Evolutionary conservation across 2,888 invertebrate genomes (phyloP), one percentile per base, ranked within the genome.

Genomic region (Neria commutata): DNA sequence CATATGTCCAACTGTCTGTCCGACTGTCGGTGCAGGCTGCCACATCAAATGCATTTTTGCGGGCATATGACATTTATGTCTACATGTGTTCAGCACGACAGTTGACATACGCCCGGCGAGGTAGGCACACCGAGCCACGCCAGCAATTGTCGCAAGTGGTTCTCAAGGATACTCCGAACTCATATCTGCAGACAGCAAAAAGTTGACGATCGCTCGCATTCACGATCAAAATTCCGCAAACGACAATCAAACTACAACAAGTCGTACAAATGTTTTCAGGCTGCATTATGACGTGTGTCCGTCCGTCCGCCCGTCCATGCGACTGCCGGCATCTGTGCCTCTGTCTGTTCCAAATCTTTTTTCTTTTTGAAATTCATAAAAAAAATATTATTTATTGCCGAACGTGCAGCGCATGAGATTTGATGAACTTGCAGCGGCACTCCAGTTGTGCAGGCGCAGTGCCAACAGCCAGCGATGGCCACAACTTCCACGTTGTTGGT

Each of bases 31-130:
- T 21, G 19, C 3, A 4, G 19, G 4, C 42, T 17, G 21, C 14
- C n/a, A 3, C 42, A 42, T 42, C 42, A 42, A 42, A 42, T 42
- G 19, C 42, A 42, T 42, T 42, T n/a, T 19, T 4, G 64, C 55
- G 61, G 63, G 62, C 61, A 69, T 68, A 67, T 74, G 72, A 75
- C 76, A 73, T 77, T 76, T 76, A 76, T 80, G 80, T 80, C 77
- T 77, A 77, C 78, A 80, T 79, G 77, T 79, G 80, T 79, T 80
- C 72, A 74, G 71, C 68, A 75, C 69, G 76, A 75, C 78, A 74
- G 76, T 78, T 77, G 76, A 78, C 78, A 77, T 73, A 72, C 70
- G 67, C 73, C 67, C 66, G 62, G 53, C 61, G 64, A 67, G 57
- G 62, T 56, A 56, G 58, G 58, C 56, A 70, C 68, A 67, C 70